Percentiles rank a stretch among this genome's conserved stretches.
phyloP scores from a whole-genome alignment of 2,113 vertebrate species.

The Neotragus pygmaeus region DNA sequence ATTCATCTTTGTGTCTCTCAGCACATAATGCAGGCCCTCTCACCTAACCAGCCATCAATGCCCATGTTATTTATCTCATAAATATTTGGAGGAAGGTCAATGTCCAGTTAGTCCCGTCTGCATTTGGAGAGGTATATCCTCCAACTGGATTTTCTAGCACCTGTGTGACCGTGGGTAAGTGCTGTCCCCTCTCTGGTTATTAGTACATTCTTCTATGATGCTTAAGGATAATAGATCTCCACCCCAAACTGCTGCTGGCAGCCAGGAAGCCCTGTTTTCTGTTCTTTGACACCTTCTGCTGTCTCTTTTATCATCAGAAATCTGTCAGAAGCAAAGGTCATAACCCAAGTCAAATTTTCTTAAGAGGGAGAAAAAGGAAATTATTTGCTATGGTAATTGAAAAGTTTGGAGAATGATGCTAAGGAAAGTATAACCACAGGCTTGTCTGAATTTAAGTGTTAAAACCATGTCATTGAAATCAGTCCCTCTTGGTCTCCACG shows the following conservation, averaged over 20 bases:
- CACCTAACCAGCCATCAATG: background rate
- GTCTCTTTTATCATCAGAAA: background rate
- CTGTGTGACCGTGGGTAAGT: background rate
- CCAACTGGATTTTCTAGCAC: background rate
- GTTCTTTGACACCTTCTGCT: background rate
- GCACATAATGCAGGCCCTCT: accelerated
- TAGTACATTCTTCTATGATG: background rate
- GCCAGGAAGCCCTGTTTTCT: background rate
- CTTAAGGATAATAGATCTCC: background rate
- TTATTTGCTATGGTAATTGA: background rate
- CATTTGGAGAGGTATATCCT: background rate
- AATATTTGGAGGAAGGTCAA: background rate
- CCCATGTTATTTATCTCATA: background rate
- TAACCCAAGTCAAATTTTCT: background rate
- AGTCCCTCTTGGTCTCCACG: background rate
- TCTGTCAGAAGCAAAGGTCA: background rate
- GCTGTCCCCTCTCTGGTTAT: background rate
- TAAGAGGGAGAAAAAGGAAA: background rate
- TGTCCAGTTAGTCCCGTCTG: background rate
- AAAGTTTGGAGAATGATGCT: background rate
- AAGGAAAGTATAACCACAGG: background rate
- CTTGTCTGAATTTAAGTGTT: background rate
- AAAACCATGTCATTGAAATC: background rate
- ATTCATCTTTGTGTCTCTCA: background rate
- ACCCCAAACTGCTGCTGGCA: background rate